Evolutionary conservation across 2,113 vertebrate genomes (phyloP), one percentile per base, ranked within the genome.

Genomic region (Petromus typicus): DNA sequence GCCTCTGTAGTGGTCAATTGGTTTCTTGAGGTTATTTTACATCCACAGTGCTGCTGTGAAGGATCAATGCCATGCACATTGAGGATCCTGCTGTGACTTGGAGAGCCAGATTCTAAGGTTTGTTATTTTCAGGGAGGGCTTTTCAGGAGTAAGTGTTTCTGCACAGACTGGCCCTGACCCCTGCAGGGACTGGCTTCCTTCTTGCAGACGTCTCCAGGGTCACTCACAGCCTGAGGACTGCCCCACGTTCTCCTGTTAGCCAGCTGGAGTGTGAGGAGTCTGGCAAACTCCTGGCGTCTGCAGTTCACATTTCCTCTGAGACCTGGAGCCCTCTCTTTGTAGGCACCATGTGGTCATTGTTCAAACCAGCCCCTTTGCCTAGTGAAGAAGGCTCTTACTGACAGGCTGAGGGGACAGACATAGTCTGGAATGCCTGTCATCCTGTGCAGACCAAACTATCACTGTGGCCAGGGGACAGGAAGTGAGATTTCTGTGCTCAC

Each of bases 51-150:
- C 67, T 40, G 87, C 48, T 82, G 34, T 56, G 13, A 82, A 20
- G 54, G 51, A 86, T 63, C 51, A 63, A 84, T 32, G 40, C 86
- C 67, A 30, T 61, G 27, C 7, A 37, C n/a, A 32, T 80, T 83
- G 45, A 96, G 45, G 84, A 48, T 14, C 8, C 32, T 63, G 51
- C 48, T 95, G 51, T 0, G 25, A 78, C 82, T 94, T 93, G 79
- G 51, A 75, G 81, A 88, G 43, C 18, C 40, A 76, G 23, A 45
- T 71, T 16, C n/a, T 56, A 59, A 5, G 67, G 51, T 32, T 16
- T 87, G 8, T 56, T 90, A 59, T 82, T 96, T 76, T 92, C n/a
- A 40, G 43, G 59, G 63, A 48, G 3, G 30, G 67, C 66, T 83
- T 64, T 84, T 79, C 16, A 27, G 71, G 57, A 89, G 22, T 3